Conservation (phyloP, 1,140 invertebrate genomes). For the Portunus trituberculatus region DNA sequence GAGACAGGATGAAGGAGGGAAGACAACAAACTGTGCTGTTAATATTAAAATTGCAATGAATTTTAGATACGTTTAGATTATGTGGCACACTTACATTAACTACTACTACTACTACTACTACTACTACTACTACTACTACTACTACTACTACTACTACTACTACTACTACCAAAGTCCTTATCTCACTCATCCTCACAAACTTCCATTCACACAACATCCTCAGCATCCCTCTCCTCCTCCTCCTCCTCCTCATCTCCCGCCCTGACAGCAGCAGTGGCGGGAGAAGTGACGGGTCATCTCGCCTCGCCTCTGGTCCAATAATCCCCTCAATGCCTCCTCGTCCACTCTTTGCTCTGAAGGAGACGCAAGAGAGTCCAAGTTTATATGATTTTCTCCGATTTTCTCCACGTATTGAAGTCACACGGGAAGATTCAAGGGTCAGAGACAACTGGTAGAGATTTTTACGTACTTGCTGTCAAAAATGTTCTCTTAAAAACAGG, state of each 20-base stretch:
- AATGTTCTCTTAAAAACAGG: neutral
- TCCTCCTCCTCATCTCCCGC: neutral
- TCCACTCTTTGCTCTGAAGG: neutral
- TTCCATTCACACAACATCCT: neutral
- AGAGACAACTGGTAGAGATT: neutral
- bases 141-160: slow-evolving; percentile 2
- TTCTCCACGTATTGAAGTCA: neutral
- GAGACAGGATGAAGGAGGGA: too few relatives aligned
- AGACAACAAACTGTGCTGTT: too few relatives aligned
- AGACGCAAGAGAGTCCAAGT: neutral
- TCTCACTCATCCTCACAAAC: neutral
- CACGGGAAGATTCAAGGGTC: neutral
- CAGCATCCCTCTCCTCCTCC: neutral
- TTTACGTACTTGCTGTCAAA: neutral
- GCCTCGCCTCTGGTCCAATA: neutral
- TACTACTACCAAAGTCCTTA: neutral
- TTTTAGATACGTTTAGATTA: too few relatives aligned
- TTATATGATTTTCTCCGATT: neutral
- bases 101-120: neutral
- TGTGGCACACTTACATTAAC: neutral
- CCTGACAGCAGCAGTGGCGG: neutral
- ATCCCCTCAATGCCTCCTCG: neutral
- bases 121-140: slow-evolving; percentile 26
- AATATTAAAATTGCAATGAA: too few relatives aligned
- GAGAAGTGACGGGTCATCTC: neutral